A percentile compares a stretch with the other conserved stretches of the same genome.
Conservation (phyloP, 2,113 vertebrate genomes). For the Oncorhynchus nerka region DNA sequence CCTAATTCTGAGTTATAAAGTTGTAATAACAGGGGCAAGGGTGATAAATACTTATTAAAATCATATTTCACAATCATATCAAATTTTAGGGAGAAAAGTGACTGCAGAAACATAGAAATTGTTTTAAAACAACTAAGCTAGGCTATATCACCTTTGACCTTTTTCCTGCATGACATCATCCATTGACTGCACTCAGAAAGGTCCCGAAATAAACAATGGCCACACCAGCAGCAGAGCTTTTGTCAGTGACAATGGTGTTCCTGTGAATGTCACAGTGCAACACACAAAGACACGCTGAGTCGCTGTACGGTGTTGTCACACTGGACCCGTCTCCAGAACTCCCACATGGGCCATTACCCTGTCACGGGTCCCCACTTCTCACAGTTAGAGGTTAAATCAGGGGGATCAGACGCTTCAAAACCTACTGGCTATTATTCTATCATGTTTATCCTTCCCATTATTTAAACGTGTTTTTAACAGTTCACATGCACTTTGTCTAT, state of each 20-base stretch:
- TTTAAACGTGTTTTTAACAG: too few relatives aligned
- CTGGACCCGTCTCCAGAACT: not conserved
- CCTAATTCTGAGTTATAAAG: too few relatives aligned
- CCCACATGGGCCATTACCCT: not conserved
- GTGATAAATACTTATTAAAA: too few relatives aligned
- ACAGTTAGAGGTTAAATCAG: not conserved
- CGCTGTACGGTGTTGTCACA: not conserved
- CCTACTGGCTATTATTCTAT: not conserved
- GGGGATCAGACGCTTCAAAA: not conserved
- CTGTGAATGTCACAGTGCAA: not conserved
- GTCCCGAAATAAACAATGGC: not conserved
- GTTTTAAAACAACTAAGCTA: too few relatives aligned
- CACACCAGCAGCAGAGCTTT: not conserved
- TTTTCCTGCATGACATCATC: conserved; percentile 5
- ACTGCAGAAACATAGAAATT: too few relatives aligned
- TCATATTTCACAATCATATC: too few relatives aligned
- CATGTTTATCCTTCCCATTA: not conserved
- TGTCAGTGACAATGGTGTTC: conserved; percentile 4
- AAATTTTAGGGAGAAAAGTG: too few relatives aligned
- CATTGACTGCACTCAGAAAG: not conserved
- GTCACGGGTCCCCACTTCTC: not conserved
- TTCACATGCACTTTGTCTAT: too few relatives aligned
- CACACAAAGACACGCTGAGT: not conserved
- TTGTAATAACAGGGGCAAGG: too few relatives aligned
- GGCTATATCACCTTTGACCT: not conserved